These are phyloP conservation scores for Parnassius mnemosyne DNA, from an alignment of 2,888 invertebrate species.

Conservation along the genomic window DNA sequence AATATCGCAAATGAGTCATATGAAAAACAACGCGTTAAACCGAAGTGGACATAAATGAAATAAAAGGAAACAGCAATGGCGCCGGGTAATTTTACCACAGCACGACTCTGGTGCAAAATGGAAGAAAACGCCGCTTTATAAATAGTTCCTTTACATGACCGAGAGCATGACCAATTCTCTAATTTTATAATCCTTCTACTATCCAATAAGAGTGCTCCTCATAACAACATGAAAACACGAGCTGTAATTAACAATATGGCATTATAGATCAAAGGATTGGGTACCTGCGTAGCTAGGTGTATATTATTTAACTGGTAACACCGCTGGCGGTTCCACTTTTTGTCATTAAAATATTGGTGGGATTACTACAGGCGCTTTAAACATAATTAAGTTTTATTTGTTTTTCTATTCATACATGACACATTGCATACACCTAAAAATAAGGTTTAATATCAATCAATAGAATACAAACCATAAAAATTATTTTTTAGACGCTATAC, in stretches of 20 bases:
- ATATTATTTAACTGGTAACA: conserved; percentile 4
- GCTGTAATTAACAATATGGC: conserved; percentile 32
- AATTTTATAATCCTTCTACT: conserved; percentile 54
- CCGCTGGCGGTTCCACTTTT: conserved; percentile 8
- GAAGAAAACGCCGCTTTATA: conserved; percentile 64
- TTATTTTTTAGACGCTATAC: too few species aligned
- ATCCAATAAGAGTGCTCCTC: conserved; percentile 24
- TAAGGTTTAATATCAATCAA: too few species aligned
- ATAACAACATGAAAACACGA: conserved; percentile 35
- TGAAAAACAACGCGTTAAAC: conserved; percentile 57
- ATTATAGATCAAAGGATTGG: conserved; percentile 12
- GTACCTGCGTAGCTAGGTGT: not conserved
- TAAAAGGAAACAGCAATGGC: conserved; percentile 64
- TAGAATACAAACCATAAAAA: too few species aligned
- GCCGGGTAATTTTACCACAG: conserved; percentile 71
- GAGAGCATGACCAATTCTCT: conserved; percentile 71
- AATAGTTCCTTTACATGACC: conserved; percentile 48
- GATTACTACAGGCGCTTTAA: not conserved
- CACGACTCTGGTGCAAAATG: conserved; percentile 59
- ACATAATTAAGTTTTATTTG: not conserved
- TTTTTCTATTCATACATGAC: not conserved
- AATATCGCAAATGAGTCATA: conserved; percentile 66
- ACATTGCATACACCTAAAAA: too few species aligned
- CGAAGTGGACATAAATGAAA: conserved; percentile 45
- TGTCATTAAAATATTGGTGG: conserved; percentile 23